phyloP scores from a whole-genome alignment of 2,113 vertebrate species.

The Ciconia stormi region DNA sequence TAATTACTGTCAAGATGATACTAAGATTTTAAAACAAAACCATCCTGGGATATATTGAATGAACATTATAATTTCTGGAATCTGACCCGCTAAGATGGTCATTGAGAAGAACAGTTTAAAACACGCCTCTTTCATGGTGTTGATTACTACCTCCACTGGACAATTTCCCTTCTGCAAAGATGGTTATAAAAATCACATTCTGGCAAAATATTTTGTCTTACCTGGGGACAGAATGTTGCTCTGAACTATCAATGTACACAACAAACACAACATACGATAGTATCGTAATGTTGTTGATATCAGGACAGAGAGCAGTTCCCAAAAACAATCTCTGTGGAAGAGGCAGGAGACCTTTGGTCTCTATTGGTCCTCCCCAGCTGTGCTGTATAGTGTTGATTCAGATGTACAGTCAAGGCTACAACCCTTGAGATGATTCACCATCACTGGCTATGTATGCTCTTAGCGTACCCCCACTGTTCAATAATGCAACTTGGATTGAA shows the following conservation, averaged over 20 bases:
- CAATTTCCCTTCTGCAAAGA: neutral
- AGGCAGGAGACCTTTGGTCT: neutral
- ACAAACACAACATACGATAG: neutral
- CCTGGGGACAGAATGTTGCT: neutral
- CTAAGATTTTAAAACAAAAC: neutral
- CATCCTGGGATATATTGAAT: neutral
- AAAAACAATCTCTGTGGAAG: neutral
- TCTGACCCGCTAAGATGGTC: neutral
- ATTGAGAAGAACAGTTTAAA: neutral
- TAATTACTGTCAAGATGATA: neutral
- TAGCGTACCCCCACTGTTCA: neutral
- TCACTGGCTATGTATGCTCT: neutral
- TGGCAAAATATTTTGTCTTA: neutral
- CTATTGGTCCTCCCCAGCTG: neutral
- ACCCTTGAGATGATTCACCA: neutral
- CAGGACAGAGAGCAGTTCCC: neutral
- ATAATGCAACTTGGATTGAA: neutral
- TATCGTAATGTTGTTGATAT: neutral
- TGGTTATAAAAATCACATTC: neutral
- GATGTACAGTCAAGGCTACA: neutral
- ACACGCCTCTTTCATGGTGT: neutral
- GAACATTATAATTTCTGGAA: neutral
- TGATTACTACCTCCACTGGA: neutral
- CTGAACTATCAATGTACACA: neutral
- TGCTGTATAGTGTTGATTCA: neutral